Evolutionary conservation across 2,797 vertebrate species (phyloP).

Genomic region (Luscinia luscinia): DNA sequence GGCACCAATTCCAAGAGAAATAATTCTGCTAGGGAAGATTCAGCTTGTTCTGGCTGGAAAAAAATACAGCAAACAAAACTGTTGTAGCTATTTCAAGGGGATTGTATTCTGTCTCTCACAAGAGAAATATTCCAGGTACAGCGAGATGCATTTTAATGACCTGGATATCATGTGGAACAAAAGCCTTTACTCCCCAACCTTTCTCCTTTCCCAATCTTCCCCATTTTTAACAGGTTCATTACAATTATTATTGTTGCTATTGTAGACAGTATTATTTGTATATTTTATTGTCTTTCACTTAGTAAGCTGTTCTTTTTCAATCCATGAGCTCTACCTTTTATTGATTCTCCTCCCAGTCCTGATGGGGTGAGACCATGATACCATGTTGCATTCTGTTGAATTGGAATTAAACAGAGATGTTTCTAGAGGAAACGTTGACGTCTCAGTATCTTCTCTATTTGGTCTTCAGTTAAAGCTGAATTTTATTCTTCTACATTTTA

Average conservation of each 20-base stretch:
- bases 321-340: not conserved
- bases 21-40: not conserved
- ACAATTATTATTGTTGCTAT: not conserved
- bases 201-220: not conserved
- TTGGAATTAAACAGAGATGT: not conserved
- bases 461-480: not conserved
- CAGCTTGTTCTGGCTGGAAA: not conserved
- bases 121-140: not conserved
- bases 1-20: not conserved
- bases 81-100: not conserved
- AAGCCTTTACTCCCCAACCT: not conserved
- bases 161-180: not conserved
- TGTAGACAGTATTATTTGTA: not conserved
- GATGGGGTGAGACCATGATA: not conserved
- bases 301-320: not conserved
- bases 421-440: not conserved
- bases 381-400: not conserved
- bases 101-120: not conserved
- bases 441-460: not conserved
- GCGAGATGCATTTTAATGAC: not conserved
- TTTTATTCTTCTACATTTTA: not conserved
- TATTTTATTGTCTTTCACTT: not conserved
- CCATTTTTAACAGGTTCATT: not conserved
- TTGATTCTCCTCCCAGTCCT: accelerated
- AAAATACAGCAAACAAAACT: not conserved